Conservation (phyloP, 2,797 vertebrate genomes). For the Cynodonichthys magdalenae region DNA sequence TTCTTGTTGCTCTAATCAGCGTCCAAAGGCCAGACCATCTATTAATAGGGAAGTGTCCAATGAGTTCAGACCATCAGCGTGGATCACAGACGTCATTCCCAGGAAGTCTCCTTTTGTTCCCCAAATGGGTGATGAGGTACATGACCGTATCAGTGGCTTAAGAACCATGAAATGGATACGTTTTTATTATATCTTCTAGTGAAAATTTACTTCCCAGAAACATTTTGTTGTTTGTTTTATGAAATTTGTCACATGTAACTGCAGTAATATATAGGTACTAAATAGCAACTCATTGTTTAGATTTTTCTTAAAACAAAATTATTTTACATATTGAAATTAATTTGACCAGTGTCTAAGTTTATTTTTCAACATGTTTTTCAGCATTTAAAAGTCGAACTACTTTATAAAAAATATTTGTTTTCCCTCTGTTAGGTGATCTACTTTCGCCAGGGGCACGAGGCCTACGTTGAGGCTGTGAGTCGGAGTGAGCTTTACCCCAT, state of each 20-base stretch:
- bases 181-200: too few species aligned
- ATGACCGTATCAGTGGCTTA: conserved; percentile 4
- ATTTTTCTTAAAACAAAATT: too few species aligned
- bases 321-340: neutral
- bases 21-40: conserved; percentile 77
- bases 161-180: too few species aligned
- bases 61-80: conserved; percentile 90
- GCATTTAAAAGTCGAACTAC: neutral
- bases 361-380: neutral
- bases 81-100: conserved; percentile 96
- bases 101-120: conserved; percentile 96
- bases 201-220: too few species aligned
- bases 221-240: too few species aligned
- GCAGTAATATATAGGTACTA: too few species aligned
- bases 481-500: conserved; percentile 89
- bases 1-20: conserved; percentile 53
- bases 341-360: too few species aligned
- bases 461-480: conserved; percentile 93
- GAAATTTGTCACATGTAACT: too few species aligned
- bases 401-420: neutral
- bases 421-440: conserved; percentile 88
- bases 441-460: conserved; percentile 97
- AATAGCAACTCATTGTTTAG: too few species aligned
- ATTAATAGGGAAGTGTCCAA: conserved; percentile 84
- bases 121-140: conserved; percentile 98